Evolutionary conservation across 2,888 invertebrate genomes (phyloP), one percentile per base, ranked within the genome.

Genomic region (Willowsia nigromaculata): DNA sequence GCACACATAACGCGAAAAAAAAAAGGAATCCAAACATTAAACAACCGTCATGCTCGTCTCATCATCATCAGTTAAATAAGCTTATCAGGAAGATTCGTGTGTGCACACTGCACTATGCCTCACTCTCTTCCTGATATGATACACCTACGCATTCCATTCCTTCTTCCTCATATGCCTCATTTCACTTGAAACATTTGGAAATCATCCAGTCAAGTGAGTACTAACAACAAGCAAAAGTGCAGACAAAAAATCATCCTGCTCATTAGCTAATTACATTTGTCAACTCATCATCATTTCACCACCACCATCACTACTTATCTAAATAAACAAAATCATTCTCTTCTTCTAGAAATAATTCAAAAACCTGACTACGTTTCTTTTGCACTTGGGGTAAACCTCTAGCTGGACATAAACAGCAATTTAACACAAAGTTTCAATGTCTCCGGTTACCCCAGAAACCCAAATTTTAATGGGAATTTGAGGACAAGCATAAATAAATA

Each of bases 211-310:
- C 47, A 78, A 53, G 74, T 53, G 5, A 37, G n/a, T 5, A n/a
- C 47, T 47, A 5, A 9, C 11, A 47, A 25, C 27, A 9, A 59
- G 27, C 30, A 27, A 62, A 53, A 53, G 53, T 18, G 9, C 6
- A 37, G 37, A 37, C 37, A 37, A 37, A 37, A 37, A 4, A 37
- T 37, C 5, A 4, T 37, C 4, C 50, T 18, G 15, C 47, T 82
- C 50, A 83, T 83, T 83, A 83, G 71, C 50, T 53, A 83, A 83
- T 53, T 83, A 68, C 78, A 68, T 71, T 83, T 82, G 62, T 56
- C 56, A 62, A 65, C 37, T n/a, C n/a, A n/a, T n/a, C n/a, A n/a
- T n/a, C n/a, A n/a, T n/a, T n/a, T n/a, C n/a, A n/a, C n/a, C n/a
- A n/a, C n/a, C n/a, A n/a, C n/a, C n/a, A n/a, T n/a, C n/a, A n/a